phyloP scores from a whole-genome alignment of 2,113 vertebrate species.

The Cygnus atratus region DNA sequence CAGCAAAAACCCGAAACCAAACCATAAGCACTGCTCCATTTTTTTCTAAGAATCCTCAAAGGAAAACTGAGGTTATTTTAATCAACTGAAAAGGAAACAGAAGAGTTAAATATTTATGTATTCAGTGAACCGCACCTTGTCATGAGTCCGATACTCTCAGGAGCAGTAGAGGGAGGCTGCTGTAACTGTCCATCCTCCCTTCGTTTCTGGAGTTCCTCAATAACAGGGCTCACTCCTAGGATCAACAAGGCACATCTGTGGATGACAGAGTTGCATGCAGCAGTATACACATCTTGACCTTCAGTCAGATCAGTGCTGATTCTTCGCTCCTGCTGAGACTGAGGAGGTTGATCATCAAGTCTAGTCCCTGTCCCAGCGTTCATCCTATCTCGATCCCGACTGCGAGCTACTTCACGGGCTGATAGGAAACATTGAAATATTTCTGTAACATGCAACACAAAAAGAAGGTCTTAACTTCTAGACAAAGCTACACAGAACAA shows the following conservation, averaged over 20 bases:
- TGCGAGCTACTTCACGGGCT: slow-evolving; percentile 93
- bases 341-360: slow-evolving; percentile 81
- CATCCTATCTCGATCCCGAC: slow-evolving; percentile 89
- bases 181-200: slow-evolving; percentile 83
- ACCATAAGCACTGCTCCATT: neutral
- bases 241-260: slow-evolving; percentile 94
- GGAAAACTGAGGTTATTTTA: neutral
- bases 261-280: slow-evolving; percentile 95
- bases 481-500: slow-evolving; percentile 54
- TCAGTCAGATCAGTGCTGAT: slow-evolving; percentile 87
- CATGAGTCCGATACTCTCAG: slow-evolving; percentile 89
- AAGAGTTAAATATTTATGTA: neutral
- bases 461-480: slow-evolving; percentile 79
- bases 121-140: slow-evolving; percentile 83
- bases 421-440: slow-evolving; percentile 99
- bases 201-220: slow-evolving; percentile 83
- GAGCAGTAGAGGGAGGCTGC: slow-evolving; percentile 68
- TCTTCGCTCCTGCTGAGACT: slow-evolving; percentile 84
- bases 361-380: slow-evolving; percentile 79
- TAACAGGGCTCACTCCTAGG: slow-evolving; percentile 90
- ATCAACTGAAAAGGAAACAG: neutral
- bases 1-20: neutral
- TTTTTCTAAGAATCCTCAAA: neutral
- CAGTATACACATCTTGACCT: slow-evolving; percentile 94
- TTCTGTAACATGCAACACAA: slow-evolving; percentile 89